Evolutionary conservation across 64 coral and sea anemone genomes (phyloP).

Genomic region (Trachythela sp.): DNA sequence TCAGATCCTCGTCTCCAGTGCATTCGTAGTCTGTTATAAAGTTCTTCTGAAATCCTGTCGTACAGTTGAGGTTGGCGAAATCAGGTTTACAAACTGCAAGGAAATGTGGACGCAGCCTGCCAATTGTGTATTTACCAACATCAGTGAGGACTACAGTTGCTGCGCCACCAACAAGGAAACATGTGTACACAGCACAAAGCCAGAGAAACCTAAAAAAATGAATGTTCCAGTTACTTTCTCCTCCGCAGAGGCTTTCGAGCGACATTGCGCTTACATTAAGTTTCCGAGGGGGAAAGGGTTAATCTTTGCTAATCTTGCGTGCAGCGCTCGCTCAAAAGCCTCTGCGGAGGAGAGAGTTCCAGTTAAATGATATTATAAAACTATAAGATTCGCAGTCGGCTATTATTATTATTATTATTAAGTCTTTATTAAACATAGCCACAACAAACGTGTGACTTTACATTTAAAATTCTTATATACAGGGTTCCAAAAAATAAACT

Average conservation of each 20-base stretch:
- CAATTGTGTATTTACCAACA: constrained; percentile 72
- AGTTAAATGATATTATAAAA: not conserved
- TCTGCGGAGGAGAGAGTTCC: too few species aligned
- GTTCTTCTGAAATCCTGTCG: not conserved
- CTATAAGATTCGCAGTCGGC: not conserved
- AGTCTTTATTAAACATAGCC: too few species aligned
- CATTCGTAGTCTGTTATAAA: constrained; percentile 61
- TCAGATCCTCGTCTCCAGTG: constrained; percentile 48
- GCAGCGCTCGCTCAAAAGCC: too few species aligned
- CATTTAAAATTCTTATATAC: too few species aligned
- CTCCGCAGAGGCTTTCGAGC: not conserved
- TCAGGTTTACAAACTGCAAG: constrained; percentile 68
- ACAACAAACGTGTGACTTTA: too few species aligned
- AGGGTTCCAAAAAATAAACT: too few species aligned
- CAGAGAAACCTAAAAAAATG: not conserved
- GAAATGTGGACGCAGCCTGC: constrained; percentile 77
- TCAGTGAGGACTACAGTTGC: constrained; percentile 64
- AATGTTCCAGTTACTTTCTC: not conserved
- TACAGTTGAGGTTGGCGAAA: constrained; percentile 58
- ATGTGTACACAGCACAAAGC: constrained; percentile 21
- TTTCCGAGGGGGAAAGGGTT: too few species aligned
- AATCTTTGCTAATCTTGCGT: too few species aligned
- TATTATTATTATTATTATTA: too few species aligned
- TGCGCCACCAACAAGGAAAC: constrained; percentile 28
- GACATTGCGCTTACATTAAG: not conserved